phyloP scores from a whole-genome alignment of 2,888 invertebrate genomes.

The Drosophila planitibia region DNA sequence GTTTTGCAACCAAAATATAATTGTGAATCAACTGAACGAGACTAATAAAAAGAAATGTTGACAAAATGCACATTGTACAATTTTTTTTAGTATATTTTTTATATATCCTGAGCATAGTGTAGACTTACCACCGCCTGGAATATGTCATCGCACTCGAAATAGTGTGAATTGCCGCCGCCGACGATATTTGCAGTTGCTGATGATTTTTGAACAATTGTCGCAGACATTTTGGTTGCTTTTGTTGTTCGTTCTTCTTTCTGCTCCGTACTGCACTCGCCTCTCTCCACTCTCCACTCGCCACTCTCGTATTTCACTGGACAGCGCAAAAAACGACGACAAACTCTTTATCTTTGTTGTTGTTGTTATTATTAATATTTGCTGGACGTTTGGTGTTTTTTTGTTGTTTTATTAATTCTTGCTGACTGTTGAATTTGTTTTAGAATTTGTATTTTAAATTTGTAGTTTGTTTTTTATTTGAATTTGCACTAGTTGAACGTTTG shows the following conservation, averaged over 20 bases:
- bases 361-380: slow-evolving; percentile 30
- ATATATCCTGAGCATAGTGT: slow-evolving; percentile 2
- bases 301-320: slow-evolving; percentile 55
- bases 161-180: slow-evolving; percentile 62
- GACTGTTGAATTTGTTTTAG: slow-evolving; percentile 37
- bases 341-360: slow-evolving; percentile 50
- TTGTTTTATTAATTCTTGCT: slow-evolving; percentile 35
- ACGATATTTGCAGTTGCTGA: slow-evolving; percentile 50
- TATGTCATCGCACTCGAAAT: slow-evolving; percentile 66
- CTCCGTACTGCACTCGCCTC: slow-evolving; percentile 11
- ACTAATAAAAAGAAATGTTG: slow-evolving; percentile 45
- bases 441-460: slow-evolving; percentile 24
- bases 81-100: not conserved
- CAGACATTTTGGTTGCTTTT: slow-evolving; percentile 60
- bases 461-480: slow-evolving; percentile 23
- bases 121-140: slow-evolving; percentile 69
- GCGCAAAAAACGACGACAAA: slow-evolving; percentile 43
- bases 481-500: slow-evolving; percentile 49
- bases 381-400: slow-evolving; percentile 32
- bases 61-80: slow-evolving; percentile 16
- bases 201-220: slow-evolving; percentile 71
- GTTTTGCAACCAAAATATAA: slow-evolving; percentile 69
- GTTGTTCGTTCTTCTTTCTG: slow-evolving; percentile 19
- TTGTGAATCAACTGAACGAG: slow-evolving; percentile 66
- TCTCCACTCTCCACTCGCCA: slow-evolving; percentile 8